Base-by-base conservation (phyloP, 2,797 vertebrate species). In the Sebastes matsubarae region DNA sequence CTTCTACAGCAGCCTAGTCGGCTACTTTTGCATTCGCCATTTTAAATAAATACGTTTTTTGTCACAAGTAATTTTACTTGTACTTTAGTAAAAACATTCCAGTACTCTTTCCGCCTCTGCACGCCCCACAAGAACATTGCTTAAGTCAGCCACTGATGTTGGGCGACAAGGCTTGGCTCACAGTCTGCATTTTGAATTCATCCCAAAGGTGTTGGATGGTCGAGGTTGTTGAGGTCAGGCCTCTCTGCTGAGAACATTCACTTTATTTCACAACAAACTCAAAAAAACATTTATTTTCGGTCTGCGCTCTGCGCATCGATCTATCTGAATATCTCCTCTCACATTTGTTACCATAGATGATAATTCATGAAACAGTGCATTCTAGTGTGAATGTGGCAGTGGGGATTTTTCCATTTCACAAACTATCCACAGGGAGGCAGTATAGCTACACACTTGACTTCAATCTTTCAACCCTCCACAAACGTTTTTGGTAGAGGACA, bases 381-480 rank as follows among this genome's bases (percentile, higher is more conserved):
- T 27, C 3, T 1, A 7, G 4, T 74, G 73, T 32, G 24, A 52
- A 1, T 38, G 32, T 32, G 30, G 20, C 32, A 30, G 38, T 25
- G 29, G 14, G 54, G 32, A 8, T 36, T 71, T 36, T 71, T 13
- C 11, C 9, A 29, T 12, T 68, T 42, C 25, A 12, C 22, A 22
- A 32, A 54, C 13, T 11, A 12, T 77, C 90, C 94, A 93, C 87
- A 29, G 57, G 89, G 89, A 83, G 94, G 89, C 92, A 91, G 88
- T 86, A 67, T 42, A 85, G 76, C 79, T 75, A 75, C 90, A 93
- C 77, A 36, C n/a, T 66, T 71, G 34, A 72, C n/a, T 22, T 10
- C 59, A 30, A 3, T 73, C 2, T 57, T 30, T 55, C 60, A 46
- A 42, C 70, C 63, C 69, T 66, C 34, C 68, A 55, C 69, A 73